A percentile compares a stretch with the other conserved stretches of the same genome.
Evolutionary conservation across 1,140 invertebrate species (phyloP).

Genomic region (Drosophila lacteicornis): DNA sequence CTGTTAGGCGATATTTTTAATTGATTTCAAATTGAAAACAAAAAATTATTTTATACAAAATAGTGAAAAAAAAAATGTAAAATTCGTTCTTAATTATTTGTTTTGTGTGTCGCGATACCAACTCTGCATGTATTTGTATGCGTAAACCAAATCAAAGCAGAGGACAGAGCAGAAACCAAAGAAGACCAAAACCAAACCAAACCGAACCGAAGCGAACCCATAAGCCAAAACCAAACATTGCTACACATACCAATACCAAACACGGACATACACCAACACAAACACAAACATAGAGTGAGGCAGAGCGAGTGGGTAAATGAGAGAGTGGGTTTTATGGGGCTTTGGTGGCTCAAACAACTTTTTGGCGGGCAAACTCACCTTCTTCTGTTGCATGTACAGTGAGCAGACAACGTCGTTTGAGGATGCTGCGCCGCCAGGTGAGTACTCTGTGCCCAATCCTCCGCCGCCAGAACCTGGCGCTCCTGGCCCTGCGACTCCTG

Average conservation of each 20-base stretch:
- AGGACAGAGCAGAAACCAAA: slow-evolving; percentile 44
- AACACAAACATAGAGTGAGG: slow-evolving; percentile 24
- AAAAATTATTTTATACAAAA: too few species aligned
- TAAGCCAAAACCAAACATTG: slow-evolving; percentile 62
- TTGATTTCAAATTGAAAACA: too few species aligned
- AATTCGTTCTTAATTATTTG: background rate
- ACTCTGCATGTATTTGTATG: slow-evolving; percentile 28
- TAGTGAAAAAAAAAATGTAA: background rate
- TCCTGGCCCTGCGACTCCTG: slow-evolving; percentile 27
- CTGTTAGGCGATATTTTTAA: too few species aligned
- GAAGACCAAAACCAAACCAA: slow-evolving; percentile 38
- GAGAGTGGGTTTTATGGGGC: background rate
- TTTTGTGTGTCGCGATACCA: slow-evolving; percentile 4
- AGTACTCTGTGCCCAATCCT: slow-evolving; percentile 34
- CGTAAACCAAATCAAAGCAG: slow-evolving; percentile 56
- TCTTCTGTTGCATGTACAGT: slow-evolving; percentile 83
- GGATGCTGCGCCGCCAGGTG: slow-evolving; percentile 25
- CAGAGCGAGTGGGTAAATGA: slow-evolving; percentile 10
- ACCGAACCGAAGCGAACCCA: slow-evolving; percentile 43
- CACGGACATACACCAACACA: slow-evolving; percentile 13
- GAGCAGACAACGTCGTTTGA: slow-evolving; percentile 82
- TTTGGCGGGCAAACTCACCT: slow-evolving; percentile 65
- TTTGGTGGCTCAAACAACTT: slow-evolving; percentile 12
- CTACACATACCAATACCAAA: slow-evolving; percentile 69
- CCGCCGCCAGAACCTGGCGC: slow-evolving; percentile 38